Evolutionary conservation across 2,888 invertebrate genomes (phyloP), one percentile per base, ranked within the genome.

Genomic region (Oligia latruncula): DNA sequence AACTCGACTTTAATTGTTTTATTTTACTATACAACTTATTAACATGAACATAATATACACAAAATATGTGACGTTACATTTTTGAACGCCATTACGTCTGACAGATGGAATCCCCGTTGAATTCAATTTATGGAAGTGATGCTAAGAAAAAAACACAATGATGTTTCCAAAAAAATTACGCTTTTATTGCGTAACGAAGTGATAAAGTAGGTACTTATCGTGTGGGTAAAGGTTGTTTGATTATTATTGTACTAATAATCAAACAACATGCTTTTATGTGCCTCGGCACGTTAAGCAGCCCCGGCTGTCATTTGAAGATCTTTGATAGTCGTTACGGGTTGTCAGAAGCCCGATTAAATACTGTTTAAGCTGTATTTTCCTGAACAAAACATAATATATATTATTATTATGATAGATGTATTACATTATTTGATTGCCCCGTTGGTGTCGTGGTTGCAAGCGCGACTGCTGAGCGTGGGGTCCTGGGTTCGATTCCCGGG

Each of bases 61-160:
- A 74, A 68, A 80, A 60, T 71, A 83, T 84, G 66, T 71, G n/a
- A 58, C 85, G 35, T 74, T 62, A 72, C 52, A 85, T 83, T 65
- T 58, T 81, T 77, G 15, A 77, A 1, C 13, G 9, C 40, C 17
- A 74, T 80, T 65, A 71, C 17, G 23, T 43, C 15, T 64, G 60
- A n/a, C 40, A 49, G 46, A 66, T 40, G 73, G 71, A 84, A 84
- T 83, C 77, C 60, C 70, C 66, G 49, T 67, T 64, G 8, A 58
- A 64, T 71, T 81, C 3, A 66, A 60, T 82, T 74, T 74, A 60
- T 77, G 74, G 83, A 84, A 77, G 64, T 82, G 2, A 17, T 65
- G 9, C 1, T 29, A 23, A 49, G 29, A 64, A 73, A 46, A 65
- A 65, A 55, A 29, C 6, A 73, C 52, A 62, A 70, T 20, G 17